Percentiles rank a stretch among this genome's conserved stretches.
Evolutionary conservation across 1,140 invertebrate genomes (phyloP).

Genomic region (Marisa cornuarietis): DNA sequence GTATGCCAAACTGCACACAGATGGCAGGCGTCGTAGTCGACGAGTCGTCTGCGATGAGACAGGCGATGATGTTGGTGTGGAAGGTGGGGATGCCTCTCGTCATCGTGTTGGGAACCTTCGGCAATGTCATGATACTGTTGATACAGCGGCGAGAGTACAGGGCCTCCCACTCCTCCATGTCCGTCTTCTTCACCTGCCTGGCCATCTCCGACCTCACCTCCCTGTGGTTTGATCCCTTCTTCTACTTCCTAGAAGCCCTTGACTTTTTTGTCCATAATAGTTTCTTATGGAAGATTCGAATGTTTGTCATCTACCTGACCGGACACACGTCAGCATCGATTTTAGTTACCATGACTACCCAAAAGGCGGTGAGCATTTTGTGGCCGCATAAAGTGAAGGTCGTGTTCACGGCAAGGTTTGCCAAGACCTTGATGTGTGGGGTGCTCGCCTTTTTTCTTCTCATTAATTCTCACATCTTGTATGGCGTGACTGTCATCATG

Average conservation of each 20-base stretch:
- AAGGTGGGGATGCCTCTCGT: not conserved
- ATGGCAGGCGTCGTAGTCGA: no score
- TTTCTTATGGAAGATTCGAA: not conserved
- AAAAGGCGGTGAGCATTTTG: not conserved
- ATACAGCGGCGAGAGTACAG: not conserved
- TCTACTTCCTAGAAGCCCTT: not conserved
- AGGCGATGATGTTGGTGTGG: not conserved
- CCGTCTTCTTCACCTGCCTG: not conserved
- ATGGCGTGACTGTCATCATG: no score
- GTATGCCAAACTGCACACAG: no score
- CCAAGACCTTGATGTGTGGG: no score
- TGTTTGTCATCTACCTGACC: not conserved
- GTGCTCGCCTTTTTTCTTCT: no score
- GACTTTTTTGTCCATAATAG: not conserved
- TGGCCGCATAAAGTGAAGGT: not conserved
- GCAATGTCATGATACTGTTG: not conserved
- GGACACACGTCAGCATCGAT: not conserved
- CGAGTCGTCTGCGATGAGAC: no score
- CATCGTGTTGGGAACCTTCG: not conserved
- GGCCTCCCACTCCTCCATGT: not conserved
- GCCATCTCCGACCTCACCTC: not conserved
- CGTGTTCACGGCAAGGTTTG: not conserved
- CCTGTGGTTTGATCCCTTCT: not conserved
- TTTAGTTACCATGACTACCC: not conserved
- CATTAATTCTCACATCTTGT: no score